Percentiles rank a stretch among this genome's conserved stretches.
Conservation (phyloP, 2,113 vertebrate species). For the Xiphophorus maculatus region DNA sequence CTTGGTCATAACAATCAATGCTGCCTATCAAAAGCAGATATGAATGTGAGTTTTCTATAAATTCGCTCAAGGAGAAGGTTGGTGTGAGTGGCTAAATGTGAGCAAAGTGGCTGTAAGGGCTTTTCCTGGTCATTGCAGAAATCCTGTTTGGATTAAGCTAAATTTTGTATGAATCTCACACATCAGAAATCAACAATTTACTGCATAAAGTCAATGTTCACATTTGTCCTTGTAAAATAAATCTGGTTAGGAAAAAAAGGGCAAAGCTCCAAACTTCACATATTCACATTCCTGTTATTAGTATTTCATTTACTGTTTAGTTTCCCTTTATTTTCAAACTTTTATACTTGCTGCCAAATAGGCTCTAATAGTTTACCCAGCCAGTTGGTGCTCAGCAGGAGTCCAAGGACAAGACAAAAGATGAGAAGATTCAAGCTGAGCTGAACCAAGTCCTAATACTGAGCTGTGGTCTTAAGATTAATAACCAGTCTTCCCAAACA, state of each 20-base stretch:
- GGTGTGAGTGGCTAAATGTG: background rate
- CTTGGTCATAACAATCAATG: background rate
- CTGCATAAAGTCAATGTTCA: background rate
- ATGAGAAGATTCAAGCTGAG: constrained; percentile 18
- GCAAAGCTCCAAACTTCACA: constrained; percentile 2
- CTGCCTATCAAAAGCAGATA: constrained; percentile 2
- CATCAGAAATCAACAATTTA: background rate
- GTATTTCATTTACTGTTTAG: background rate
- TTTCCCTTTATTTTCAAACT: background rate
- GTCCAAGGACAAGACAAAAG: constrained; percentile 9
- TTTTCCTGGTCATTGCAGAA: background rate
- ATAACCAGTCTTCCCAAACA: background rate
- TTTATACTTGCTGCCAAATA: constrained; percentile 21
- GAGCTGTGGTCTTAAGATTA: constrained; percentile 10
- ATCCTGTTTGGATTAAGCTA: background rate
- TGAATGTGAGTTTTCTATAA: background rate
- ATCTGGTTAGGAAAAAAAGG: constrained; percentile 6
- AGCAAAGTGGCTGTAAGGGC: background rate
- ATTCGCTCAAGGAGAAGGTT: background rate
- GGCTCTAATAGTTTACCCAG: constrained; percentile 5
- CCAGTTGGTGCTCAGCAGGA: constrained; percentile 51
- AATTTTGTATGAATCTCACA: background rate
- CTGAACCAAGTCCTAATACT: background rate
- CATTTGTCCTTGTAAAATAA: background rate
- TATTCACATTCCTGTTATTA: background rate